Conservation (phyloP, 2,797 vertebrate genomes). For the Syndactyla subalaris region DNA sequence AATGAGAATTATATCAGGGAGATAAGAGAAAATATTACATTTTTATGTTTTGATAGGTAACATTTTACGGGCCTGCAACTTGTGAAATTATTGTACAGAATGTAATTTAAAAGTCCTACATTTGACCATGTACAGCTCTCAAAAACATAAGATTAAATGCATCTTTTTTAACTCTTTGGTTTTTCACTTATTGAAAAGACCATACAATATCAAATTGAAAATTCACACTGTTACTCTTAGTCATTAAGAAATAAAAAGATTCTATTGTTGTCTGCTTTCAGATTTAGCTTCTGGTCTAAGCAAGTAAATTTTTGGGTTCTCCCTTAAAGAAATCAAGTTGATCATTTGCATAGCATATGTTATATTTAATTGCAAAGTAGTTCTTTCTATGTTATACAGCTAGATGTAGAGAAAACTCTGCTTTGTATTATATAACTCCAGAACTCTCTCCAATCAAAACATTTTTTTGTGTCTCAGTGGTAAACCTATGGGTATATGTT, state of each 20-base stretch:
- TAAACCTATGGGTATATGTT: not conserved
- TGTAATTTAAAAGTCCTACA: not conserved
- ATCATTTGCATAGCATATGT: not conserved
- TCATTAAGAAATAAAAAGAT: not conserved
- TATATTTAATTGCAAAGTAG: conserved; percentile 1
- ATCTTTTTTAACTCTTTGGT: not conserved
- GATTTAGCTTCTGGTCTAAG: conserved; percentile 36
- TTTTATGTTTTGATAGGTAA: not conserved
- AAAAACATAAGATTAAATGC: not conserved
- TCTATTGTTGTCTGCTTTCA: conserved; percentile 38
- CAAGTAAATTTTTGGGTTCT: conserved; percentile 19
- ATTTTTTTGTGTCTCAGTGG: not conserved
- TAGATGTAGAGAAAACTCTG: not conserved
- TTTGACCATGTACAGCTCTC: not conserved
- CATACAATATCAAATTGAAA: not conserved
- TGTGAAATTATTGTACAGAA: not conserved
- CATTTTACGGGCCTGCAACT: not conserved
- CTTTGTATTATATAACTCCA: not conserved
- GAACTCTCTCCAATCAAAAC: not conserved
- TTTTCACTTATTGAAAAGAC: conserved; percentile 21
- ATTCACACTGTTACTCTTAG: conserved; percentile 4
- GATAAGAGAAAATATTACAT: not conserved
- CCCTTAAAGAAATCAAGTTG: conserved; percentile 7
- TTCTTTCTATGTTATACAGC: not conserved
- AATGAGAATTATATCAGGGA: not conserved